phyloP scores from a whole-genome alignment of 2,888 invertebrate genomes.

The Thecophora atra region DNA sequence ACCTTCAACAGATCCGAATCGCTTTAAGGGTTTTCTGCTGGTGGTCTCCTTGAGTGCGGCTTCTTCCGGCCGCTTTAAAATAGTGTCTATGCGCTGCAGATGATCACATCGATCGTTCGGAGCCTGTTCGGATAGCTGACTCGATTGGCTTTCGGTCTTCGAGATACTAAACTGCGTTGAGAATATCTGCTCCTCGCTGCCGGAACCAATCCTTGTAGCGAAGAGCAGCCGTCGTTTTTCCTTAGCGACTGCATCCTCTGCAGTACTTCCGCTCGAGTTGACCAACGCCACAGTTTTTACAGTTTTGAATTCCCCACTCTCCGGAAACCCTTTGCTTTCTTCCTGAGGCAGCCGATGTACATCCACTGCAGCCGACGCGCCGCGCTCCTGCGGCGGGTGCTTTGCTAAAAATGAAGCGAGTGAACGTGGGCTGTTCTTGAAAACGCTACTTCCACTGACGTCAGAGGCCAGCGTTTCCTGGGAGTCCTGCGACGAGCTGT shows the following conservation, averaged over 20 bases:
- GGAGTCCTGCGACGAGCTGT: conserved; percentile 67
- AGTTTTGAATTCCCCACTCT: conserved; percentile 49
- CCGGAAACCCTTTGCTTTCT: conserved; percentile 39
- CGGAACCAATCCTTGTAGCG: conserved; percentile 73
- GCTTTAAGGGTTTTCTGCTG: conserved; percentile 8
- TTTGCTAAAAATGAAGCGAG: conserved; percentile 48
- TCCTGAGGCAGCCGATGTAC: conserved; percentile 56
- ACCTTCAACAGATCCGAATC: conserved; percentile 18
- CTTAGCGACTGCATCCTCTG: conserved; percentile 55
- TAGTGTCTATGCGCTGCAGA: conserved; percentile 60
- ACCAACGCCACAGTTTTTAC: conserved; percentile 59
- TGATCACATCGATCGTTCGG: conserved; percentile 43
- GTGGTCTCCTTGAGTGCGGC: conserved; percentile 2
- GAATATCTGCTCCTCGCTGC: conserved; percentile 75
- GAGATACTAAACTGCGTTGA: conserved; percentile 74
- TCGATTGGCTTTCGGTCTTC: conserved; percentile 73
- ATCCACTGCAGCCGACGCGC: conserved; percentile 52
- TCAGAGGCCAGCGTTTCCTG: conserved; percentile 68
- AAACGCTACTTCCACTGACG: conserved; percentile 52
- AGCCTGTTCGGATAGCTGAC: conserved; percentile 70
- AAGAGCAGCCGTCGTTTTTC: conserved; percentile 70
- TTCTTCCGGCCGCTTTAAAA: conserved; percentile 57
- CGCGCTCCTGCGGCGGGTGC: conserved; percentile 54
- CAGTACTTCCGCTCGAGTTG: conserved; percentile 44
- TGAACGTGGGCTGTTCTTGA: conserved; percentile 47